Base-by-base conservation (phyloP, 1,140 invertebrate genomes). In the Brachionus sp. region DNA sequence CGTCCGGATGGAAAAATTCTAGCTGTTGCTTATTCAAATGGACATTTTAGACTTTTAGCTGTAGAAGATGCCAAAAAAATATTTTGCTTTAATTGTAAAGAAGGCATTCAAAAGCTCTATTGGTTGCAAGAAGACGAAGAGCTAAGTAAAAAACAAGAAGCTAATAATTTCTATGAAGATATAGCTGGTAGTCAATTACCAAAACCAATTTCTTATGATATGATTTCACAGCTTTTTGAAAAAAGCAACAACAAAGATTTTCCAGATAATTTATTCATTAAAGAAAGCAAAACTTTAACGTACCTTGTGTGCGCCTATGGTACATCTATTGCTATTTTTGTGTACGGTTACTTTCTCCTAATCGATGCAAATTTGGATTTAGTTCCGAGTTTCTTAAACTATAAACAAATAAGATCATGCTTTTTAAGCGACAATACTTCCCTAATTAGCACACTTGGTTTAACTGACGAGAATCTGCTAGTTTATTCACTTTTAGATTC, bases 1-100 rank as follows among this genome's bases (percentile, higher is more conserved):
- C 91, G 95, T 89, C 95, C 95, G 37, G 95, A 98, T 92, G 95
- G 96, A 84, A 96, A 96, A 90, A 87, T 87, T 88, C 89, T 94
- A 16, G 93, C 93, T 1, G 91, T 93, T 13, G 92, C 90, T 4
- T 86, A 94, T 84, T 85, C 93, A 84, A 92, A 90, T 87, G 92
- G 91, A 85, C 91, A 92, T 84, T 89, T 95, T 0, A 91, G 92
- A 19, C 90, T 96, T 5, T 90, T 95, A 70, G 93, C 95, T 88
- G 93, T 96, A 57, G 95, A 97, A 90, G 94, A 95, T 86, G 94
- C 94, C 85, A 93, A 93, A 85, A 91, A 93, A 37, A 89, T 96
- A 19, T 92, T 94, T 78, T 92, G 91, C 70, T 84, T 88, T 5
- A 91, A 92, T 83, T 89, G 91, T 84, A 90, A 88, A 82, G 90